Evolutionary conservation across 2,888 invertebrate species (phyloP), one percentile per base, ranked within the genome.

Genomic region (Ectropis crepuscularia): DNA sequence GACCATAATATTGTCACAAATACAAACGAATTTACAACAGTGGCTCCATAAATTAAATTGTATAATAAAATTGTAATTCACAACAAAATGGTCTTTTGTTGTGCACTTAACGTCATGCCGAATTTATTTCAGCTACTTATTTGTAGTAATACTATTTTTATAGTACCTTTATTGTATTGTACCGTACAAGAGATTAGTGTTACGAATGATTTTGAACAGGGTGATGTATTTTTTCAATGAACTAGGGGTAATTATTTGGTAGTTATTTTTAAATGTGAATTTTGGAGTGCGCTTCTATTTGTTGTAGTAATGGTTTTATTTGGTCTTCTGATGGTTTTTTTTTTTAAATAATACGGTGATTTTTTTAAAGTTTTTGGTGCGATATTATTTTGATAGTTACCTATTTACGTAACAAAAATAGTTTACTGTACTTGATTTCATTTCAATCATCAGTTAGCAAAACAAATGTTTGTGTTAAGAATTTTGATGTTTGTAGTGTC

Each of bases 91-190:
- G 71, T 70, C 79, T 83, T 82, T 88, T 88, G 84, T 86, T 70
- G 74, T 71, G 76, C 89, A 89, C 89, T 90, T 86, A 88, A 87
- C 89, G 85, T 88, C 85, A 83, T 74, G 84, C 16, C 28, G 12
- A 37, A 58, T 39, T 75, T 81, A 75, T 77, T 76, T 76, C 58
- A 79, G 79, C 83, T 87, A 83, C 89, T 88, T 89, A 88, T 88
- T 90, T 88, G 77, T 83, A 84, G 78, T 89, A 87, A 89, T 88
- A 81, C 84, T 86, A 87, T 90, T 89, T 87, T 86, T 85, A 80
- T 82, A 84, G 74, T 62, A 69, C 72, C 79, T 81, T 83, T 84
- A 80, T 80, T 79, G 48, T 50, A 63, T 70, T 71, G 71, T 67
- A 58, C 55, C 47, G 47, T 69, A 65, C 61, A 57, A 63, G 65